These are phyloP conservation scores for Garra rufa DNA, from an alignment of 2,113 vertebrate genomes.

Conservation along the genomic window DNA sequence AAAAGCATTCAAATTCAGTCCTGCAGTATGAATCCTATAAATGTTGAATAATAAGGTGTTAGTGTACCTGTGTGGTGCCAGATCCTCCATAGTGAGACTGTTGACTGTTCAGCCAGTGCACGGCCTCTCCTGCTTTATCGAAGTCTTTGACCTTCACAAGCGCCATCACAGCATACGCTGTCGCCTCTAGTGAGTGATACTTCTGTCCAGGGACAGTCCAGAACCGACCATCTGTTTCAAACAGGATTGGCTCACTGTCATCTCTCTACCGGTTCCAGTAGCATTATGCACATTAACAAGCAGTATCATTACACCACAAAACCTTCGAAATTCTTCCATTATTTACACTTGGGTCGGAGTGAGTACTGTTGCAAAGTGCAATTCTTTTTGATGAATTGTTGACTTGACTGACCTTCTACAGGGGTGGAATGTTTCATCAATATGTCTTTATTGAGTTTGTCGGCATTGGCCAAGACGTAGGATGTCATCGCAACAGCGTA, in stretches of 20 bases:
- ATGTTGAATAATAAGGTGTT: not conserved
- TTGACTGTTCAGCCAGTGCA: conserved; percentile 83
- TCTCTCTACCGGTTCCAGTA: not conserved
- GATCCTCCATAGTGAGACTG: conserved; percentile 77
- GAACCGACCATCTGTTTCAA: conserved; percentile 62
- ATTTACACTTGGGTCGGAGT: not conserved
- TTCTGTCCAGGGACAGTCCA: conserved; percentile 74
- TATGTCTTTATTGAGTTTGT: conserved; percentile 56
- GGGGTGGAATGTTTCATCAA: conserved; percentile 63
- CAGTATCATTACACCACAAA: not conserved
- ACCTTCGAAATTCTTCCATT: not conserved
- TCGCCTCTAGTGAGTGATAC: conserved; percentile 84
- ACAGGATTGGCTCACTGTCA: not conserved
- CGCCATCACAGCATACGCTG: conserved; percentile 86
- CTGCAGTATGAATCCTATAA: too few relatives aligned
- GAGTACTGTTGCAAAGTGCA: not conserved
- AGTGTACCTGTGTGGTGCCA: conserved; percentile 85
- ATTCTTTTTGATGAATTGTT: not conserved
- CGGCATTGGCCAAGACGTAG: conserved; percentile 80
- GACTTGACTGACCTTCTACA: conserved; percentile 22
- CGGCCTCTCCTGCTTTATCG: conserved; percentile 64
- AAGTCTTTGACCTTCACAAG: conserved; percentile 68
- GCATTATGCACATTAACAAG: not conserved
- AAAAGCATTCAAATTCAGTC: too few relatives aligned
- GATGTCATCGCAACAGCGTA: conserved; percentile 84